These are phyloP conservation scores for Camptogramma bilineatum DNA, from an alignment of 2,888 invertebrate genomes.

Conservation along the genomic window DNA sequence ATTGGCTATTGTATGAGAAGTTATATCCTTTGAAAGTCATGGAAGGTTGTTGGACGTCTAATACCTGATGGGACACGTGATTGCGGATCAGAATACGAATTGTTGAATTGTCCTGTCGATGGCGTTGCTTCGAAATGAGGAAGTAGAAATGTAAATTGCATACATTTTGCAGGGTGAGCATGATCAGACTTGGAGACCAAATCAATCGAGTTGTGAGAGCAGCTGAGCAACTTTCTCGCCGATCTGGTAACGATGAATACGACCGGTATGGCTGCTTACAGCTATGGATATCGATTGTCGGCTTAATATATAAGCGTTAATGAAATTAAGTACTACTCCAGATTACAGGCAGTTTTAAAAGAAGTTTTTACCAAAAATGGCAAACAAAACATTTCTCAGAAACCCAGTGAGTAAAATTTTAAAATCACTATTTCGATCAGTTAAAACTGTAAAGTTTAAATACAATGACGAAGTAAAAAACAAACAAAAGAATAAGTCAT, in stretches of 20 bases:
- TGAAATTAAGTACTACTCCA: neutral
- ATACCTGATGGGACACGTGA: slow-evolving; percentile 35
- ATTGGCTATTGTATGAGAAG: slow-evolving; percentile 46
- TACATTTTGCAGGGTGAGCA: slow-evolving; percentile 49
- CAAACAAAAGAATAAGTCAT: neutral
- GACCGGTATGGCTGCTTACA: slow-evolving; percentile 59
- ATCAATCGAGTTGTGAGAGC: slow-evolving; percentile 73
- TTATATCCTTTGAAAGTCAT: slow-evolving; percentile 43
- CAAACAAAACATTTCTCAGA: neutral
- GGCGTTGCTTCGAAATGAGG: slow-evolving; percentile 20
- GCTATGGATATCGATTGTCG: slow-evolving; percentile 44
- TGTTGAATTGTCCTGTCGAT: slow-evolving; percentile 7
- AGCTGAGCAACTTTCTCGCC: slow-evolving; percentile 76
- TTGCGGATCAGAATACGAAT: slow-evolving; percentile 20
- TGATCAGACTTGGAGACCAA: slow-evolving; percentile 56
- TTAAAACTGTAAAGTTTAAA: too few species aligned
- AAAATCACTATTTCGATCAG: too few species aligned
- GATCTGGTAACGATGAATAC: slow-evolving; percentile 65
- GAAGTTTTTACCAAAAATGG: slow-evolving; percentile 1
- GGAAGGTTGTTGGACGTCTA: slow-evolving; percentile 37
- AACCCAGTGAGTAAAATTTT: neutral
- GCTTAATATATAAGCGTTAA: slow-evolving; percentile 47
- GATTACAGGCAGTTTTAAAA: neutral
- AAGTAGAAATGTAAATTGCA: slow-evolving; percentile 29
- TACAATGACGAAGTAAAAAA: neutral